Percentiles rank a stretch among this genome's conserved stretches.
These are phyloP conservation scores for Zosterops pallidus DNA, from an alignment of 2,113 vertebrate genomes.

Conservation along the genomic window DNA sequence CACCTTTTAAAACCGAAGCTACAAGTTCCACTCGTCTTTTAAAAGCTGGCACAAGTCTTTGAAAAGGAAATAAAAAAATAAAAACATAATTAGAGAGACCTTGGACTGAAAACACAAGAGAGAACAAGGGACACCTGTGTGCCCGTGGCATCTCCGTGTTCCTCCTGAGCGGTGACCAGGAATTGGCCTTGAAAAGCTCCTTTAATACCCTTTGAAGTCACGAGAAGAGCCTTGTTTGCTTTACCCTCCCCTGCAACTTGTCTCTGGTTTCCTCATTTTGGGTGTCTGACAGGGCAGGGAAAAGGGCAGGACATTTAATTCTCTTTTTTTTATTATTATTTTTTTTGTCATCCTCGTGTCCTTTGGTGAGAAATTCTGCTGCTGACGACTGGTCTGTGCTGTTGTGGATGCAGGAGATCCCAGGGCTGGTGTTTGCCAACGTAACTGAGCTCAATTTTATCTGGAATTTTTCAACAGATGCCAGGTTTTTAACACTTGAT, in stretches of 20 bases:
- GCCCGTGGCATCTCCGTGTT: not conserved
- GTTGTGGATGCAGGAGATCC: not conserved
- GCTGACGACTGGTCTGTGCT: not conserved
- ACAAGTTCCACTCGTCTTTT: too few relatives aligned
- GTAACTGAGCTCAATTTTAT: fast-evolving
- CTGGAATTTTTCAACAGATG: fast-evolving
- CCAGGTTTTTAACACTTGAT: not conserved
- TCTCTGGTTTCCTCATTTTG: not conserved
- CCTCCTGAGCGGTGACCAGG: not conserved
- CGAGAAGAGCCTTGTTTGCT: not conserved
- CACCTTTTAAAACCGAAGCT: too few relatives aligned
- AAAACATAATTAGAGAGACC: too few relatives aligned
- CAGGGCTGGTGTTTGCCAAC: not conserved
- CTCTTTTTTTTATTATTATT: not conserved
- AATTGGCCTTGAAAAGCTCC: not conserved
- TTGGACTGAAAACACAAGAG: too few relatives aligned
- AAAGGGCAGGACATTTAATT: fast-evolving
- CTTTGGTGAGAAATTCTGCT: not conserved
- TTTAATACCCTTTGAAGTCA: not conserved
- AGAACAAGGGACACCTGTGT: not conserved
- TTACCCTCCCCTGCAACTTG: not conserved
- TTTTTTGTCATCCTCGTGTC: not conserved
- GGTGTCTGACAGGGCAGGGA: not conserved
- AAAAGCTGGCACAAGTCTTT: too few relatives aligned
- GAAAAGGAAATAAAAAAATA: too few relatives aligned